Base-by-base conservation (phyloP, 23 tunicate species). In the Clavelina lepadiformis region DNA sequence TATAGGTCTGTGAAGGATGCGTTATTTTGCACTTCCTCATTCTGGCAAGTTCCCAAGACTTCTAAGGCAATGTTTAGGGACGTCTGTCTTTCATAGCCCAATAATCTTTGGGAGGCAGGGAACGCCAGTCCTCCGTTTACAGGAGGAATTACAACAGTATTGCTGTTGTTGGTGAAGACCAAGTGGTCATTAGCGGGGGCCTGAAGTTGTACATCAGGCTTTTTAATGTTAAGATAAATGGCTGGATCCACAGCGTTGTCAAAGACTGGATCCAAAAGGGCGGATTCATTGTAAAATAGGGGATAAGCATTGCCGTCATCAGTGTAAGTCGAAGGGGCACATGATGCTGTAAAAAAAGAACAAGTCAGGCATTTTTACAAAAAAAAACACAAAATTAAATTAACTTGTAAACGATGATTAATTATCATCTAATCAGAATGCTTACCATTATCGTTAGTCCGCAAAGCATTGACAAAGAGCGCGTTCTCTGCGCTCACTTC, bases 41-140 rank as follows among this genome's bases (percentile, higher is more conserved):
- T 13, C 33, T 46, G 46, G 29, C 4, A 15, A 52, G 41, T 2
- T 2, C 83, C 83, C 35, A 77, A 38, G 7, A 77, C 83, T 27
- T 77, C 83, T 35, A 67, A 28, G n/a, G 58, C 83, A 21, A 67
- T 35, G 46, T 56, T 77, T n/a, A 67, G 30, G 5, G 83, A 77
- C 3, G 72, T 30, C 56, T 77, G 83, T 25, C 83, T 30, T 21
- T 47, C 79, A 26, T 46, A 27, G 4, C 22, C 33, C 23, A 4
- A 26, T 6, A 58, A 5, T 58, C 65, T 27, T 58, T 58, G 23
- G 65, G 65, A 27, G n/a, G 22, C 24, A n/a, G n/a, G n/a, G n/a
- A n/a, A n/a, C n/a, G n/a, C n/a, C n/a, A n/a, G n/a, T n/a, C n/a
- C n/a, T n/a, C n/a, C n/a, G n/a, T n/a, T n/a, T n/a, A n/a, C n/a